Evolutionary conservation across 2,113 vertebrate genomes (phyloP).

Genomic region (Oceanites oceanicus): DNA sequence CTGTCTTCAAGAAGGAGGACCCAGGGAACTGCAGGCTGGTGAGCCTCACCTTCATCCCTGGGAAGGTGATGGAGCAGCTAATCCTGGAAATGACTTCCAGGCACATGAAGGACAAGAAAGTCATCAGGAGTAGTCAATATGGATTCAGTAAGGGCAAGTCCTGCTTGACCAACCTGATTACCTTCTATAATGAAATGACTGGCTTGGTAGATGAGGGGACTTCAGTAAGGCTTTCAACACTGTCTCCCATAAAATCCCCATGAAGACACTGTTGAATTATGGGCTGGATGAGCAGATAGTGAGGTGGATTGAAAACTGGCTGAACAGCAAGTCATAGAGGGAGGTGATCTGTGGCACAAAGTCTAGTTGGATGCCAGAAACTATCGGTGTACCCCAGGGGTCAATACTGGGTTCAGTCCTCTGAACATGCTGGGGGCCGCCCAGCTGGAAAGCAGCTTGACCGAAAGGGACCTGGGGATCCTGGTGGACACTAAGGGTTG

Average conservation of each 20-base stretch:
- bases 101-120: not conserved
- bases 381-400: not conserved
- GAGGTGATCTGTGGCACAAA: not conserved
- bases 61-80: not conserved
- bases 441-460: not conserved
- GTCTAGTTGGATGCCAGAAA: not conserved
- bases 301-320: not conserved
- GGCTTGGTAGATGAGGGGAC: not conserved
- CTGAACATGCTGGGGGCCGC: not conserved
- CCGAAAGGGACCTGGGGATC: not conserved
- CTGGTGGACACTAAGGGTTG: not conserved
- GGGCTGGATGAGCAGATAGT: not conserved
- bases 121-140: not conserved
- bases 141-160: not conserved
- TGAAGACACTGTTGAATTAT: not conserved
- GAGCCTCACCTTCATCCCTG: not conserved
- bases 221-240: too few relatives aligned
- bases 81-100: not conserved
- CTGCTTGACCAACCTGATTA: not conserved
- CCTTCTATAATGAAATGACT: not conserved
- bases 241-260: not conserved
- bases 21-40: not conserved
- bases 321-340: not conserved
- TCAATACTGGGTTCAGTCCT: too few relatives aligned
- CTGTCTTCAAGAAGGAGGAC: too few relatives aligned